Evolutionary conservation across 2,113 vertebrate species (phyloP).

Genomic region (Tonatia bakeri): DNA sequence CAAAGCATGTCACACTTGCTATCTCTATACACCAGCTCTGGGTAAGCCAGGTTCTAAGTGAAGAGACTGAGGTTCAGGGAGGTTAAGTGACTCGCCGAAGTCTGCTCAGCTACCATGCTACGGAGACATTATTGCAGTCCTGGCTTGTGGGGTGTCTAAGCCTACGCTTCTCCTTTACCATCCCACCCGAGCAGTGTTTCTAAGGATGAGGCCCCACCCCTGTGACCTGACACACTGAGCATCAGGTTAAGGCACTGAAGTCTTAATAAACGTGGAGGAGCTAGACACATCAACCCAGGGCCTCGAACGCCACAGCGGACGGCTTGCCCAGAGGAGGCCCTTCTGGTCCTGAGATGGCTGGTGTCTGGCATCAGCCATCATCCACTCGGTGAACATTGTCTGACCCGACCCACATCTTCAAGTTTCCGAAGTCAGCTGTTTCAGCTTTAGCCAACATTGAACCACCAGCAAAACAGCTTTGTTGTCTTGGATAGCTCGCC

Average conservation of each 20-base stretch:
- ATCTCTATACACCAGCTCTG: not conserved
- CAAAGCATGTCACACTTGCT: not conserved
- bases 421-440: not conserved
- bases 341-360: not conserved
- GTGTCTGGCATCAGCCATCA: not conserved
- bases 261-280: not conserved
- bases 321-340: not conserved
- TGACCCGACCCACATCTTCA: not conserved
- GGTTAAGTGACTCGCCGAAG: not conserved
- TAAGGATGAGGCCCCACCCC: not conserved
- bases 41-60: not conserved
- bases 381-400: rapidly evolving
- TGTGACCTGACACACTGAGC: not conserved
- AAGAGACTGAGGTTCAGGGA: not conserved
- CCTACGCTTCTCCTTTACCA: not conserved
- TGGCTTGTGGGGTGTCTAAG: not conserved
- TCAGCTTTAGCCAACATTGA: not conserved
- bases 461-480: not conserved
- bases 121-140: not conserved
- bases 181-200: not conserved
- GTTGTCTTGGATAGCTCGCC: not conserved
- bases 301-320: not conserved
- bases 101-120: not conserved
- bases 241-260: not conserved
- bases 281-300: not conserved